Conservation (phyloP, 2,888 invertebrate species). For the Pristionchus arcanus region DNA sequence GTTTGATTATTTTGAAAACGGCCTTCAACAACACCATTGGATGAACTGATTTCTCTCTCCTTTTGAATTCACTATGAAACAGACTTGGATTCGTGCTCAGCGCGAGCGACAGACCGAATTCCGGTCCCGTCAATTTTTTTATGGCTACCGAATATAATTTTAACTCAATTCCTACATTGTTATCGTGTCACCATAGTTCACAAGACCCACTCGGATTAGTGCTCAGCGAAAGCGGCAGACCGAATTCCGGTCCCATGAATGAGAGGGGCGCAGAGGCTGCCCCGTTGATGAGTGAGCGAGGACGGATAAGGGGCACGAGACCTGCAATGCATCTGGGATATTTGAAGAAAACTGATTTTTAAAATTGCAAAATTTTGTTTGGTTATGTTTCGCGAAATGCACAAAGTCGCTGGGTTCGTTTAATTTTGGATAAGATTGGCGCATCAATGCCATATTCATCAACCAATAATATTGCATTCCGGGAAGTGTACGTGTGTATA, state of each 20-base stretch:
- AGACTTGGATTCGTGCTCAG: background rate
- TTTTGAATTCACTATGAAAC: background rate
- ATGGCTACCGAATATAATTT: no score
- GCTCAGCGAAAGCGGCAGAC: background rate
- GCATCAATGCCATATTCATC: no score
- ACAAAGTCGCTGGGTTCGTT: background rate
- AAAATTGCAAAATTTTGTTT: background rate
- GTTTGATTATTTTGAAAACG: no score
- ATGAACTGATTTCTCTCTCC: no score
- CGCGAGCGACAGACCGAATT: background rate
- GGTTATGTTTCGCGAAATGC: background rate
- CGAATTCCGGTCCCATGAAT: background rate
- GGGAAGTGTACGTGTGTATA: no score
- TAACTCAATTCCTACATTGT: no score
- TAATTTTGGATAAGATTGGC: no score
- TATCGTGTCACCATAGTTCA: no score
- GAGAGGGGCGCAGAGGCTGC: background rate
- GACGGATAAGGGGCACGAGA: conserved; percentile 12
- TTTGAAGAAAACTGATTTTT: background rate
- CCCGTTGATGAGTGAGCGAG: background rate
- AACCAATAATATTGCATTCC: no score
- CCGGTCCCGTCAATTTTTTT: background rate
- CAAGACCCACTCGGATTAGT: conserved; percentile 23
- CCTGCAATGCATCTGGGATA: background rate
- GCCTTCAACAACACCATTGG: no score